Base-by-base conservation (phyloP, 1,140 invertebrate species). In the Drosophila subpulchrella region DNA sequence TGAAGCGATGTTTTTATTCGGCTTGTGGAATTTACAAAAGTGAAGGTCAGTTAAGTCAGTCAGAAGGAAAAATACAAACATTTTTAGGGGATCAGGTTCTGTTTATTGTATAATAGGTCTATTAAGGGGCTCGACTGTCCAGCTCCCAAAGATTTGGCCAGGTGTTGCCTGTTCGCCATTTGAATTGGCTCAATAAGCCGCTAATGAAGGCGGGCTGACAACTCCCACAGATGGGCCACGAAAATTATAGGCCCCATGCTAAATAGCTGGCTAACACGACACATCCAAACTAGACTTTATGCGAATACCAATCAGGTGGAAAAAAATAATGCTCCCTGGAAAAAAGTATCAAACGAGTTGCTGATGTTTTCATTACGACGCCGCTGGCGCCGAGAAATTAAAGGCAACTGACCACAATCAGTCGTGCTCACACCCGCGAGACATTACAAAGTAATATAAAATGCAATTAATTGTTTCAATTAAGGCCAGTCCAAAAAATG, bases 251-350 rank as follows among this genome's bases (percentile, higher is more conserved):
- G 10, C 41, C 17, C 32, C 39, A n/a, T 82, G 83, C 83, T 86
- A 88, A 86, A 68, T 82, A 51, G 10, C 32, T 47, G 48, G 57
- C 61, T 75, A 75, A 80, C 39, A 77, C 67, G n/a, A 12, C 44
- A 53, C 34, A 39, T 39, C 8, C 63, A 75, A 86, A 83, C 82
- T 86, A 86, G 75, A 79, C 73, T 86, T 58, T 73, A 73, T 54
- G 71, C 48, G 67, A 82, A 76, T 62, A 61, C 54, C 51, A 32
- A 34, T 78, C 65, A 59, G 56, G 46, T 38, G 11, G 13, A 47
- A 34, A 12, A 38, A 27, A 27, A 41, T 44, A 13, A 56, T 20
- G 12, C 15, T 1, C 30, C 13, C 4, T 15, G n/a, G 11, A 42
- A 44, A 51, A 55, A 67, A 36, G 17, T 51, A 42, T 48, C 20